These are phyloP conservation scores for Menura novaehollandiae DNA, from an alignment of 2,113 vertebrate genomes.

Conservation along the genomic window DNA sequence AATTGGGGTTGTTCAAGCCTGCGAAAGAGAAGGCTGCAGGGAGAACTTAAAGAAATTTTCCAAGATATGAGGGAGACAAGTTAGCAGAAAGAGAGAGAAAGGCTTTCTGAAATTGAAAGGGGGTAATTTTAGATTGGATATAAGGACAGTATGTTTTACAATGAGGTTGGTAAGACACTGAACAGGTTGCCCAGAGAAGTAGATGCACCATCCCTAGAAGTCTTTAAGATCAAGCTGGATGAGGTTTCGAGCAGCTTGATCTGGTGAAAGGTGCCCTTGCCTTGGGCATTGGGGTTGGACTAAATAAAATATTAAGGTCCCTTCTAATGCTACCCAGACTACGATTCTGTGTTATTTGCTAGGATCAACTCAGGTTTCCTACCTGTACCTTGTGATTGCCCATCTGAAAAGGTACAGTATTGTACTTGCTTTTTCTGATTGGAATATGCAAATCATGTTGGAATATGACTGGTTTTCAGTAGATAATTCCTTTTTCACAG, in stretches of 20 bases:
- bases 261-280: background rate
- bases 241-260: background rate
- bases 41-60: background rate
- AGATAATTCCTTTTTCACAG: background rate
- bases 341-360: background rate
- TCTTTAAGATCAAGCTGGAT: background rate
- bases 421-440: background rate
- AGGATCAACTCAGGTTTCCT: background rate
- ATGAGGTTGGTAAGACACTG: background rate
- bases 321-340: background rate
- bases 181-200: background rate
- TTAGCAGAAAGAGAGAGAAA: background rate
- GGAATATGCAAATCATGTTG: background rate
- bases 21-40: background rate
- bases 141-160: background rate
- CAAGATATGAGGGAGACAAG: background rate
- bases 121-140: background rate
- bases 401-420: background rate
- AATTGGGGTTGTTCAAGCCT: background rate
- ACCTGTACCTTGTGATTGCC: background rate
- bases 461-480: background rate
- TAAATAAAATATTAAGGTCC: background rate
- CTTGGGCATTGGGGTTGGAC: rapidly evolving
- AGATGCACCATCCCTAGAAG: background rate
- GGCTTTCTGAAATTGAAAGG: background rate